phyloP scores from a whole-genome alignment of 1,140 invertebrate genomes.

The Diorhabda sublineata region DNA sequence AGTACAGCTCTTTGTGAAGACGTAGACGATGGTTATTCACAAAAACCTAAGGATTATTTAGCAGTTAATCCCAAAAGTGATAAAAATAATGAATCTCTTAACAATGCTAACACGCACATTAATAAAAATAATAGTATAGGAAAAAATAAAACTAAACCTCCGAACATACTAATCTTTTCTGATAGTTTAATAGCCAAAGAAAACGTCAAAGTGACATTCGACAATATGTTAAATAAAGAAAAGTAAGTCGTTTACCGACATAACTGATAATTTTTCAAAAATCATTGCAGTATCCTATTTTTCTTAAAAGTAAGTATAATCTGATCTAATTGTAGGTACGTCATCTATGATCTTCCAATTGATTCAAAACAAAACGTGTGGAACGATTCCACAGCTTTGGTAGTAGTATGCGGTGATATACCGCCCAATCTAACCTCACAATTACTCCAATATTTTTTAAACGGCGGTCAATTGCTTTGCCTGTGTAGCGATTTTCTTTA shows the following conservation, averaged over 20 bases:
- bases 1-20: conserved; percentile 27
- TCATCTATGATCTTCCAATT: conserved; percentile 65
- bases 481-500: conserved; percentile 79
- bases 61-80: neutral
- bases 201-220: conserved; percentile 64
- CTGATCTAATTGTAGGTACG: conserved; percentile 57
- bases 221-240: conserved; percentile 64
- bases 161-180: conserved; percentile 79
- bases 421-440: conserved; percentile 59
- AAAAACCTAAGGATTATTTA: neutral
- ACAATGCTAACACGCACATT: neutral
- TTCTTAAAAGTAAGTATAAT: neutral
- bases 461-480: conserved; percentile 72
- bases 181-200: conserved; percentile 69
- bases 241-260: conserved; percentile 51
- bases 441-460: conserved; percentile 68
- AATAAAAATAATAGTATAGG: conserved; percentile 7
- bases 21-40: neutral
- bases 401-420: conserved; percentile 74
- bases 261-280: neutral
- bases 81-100: neutral
- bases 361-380: conserved; percentile 63
- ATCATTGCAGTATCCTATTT: neutral
- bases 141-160: conserved; percentile 57
- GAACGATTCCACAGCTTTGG: conserved; percentile 66